Conservation (phyloP, 2,888 invertebrate species). For the Drosophila phalerata region DNA sequence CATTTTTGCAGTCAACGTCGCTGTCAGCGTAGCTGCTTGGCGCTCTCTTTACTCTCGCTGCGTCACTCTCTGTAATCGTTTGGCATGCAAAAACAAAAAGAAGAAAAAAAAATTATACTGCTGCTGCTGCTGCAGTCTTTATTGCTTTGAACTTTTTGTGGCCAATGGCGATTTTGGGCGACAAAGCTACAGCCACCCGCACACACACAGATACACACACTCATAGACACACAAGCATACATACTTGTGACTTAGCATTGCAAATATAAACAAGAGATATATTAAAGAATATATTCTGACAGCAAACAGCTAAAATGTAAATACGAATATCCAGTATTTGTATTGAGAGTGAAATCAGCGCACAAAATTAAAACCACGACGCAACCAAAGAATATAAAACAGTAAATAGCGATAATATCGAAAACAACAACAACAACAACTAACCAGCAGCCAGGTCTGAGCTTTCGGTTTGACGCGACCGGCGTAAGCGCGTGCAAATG, state of each 20-base stretch:
- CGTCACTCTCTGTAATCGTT: conserved; percentile 10
- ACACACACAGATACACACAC: conserved; percentile 13
- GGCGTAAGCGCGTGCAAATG: conserved; percentile 77
- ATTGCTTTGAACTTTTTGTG: conserved; percentile 76
- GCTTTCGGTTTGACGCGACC: conserved; percentile 58
- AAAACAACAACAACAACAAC: conserved; percentile 33
- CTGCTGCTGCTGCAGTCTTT: conserved; percentile 53
- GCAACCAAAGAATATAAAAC: conserved; percentile 29
- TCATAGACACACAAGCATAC: no score
- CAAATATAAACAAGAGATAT: conserved; percentile 24
- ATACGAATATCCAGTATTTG: conserved; percentile 40
- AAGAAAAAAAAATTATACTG: conserved; percentile 16
- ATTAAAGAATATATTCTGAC: conserved; percentile 21
- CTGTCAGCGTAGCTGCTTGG: conserved; percentile 7
- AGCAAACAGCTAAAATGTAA: conserved; percentile 38
- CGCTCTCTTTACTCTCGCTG: conserved; percentile 2
- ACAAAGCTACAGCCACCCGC: conserved; percentile 31
- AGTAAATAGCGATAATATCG: conserved; percentile 20
- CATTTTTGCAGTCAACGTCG: conserved; percentile 37
- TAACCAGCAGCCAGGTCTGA: conserved; percentile 50
- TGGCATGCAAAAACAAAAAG: conserved; percentile 23
- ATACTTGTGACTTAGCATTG: conserved; percentile 13
- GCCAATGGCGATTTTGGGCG: conserved; percentile 34
- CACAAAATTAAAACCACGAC: conserved; percentile 48
- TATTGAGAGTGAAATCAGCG: conserved; percentile 71